Evolutionary conservation across 2,888 invertebrate genomes (phyloP).

Genomic region (Oxytorus armatus): DNA sequence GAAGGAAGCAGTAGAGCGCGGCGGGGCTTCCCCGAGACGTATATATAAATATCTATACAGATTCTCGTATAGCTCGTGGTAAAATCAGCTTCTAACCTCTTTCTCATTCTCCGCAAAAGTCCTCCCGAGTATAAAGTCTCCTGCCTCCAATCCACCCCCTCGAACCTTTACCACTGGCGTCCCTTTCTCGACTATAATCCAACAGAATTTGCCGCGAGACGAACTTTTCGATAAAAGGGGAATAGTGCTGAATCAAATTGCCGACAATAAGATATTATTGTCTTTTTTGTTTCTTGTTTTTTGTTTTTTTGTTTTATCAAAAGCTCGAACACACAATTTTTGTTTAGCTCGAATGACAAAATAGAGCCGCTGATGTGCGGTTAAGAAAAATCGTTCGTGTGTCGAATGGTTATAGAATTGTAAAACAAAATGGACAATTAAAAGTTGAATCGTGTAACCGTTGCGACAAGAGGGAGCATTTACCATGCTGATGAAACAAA

Average conservation of each 20-base stretch:
- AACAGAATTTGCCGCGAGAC: constrained; percentile 43
- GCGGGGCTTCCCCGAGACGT: constrained; percentile 44
- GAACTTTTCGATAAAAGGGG: constrained; percentile 1
- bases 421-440: not conserved
- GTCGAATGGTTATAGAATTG: not conserved
- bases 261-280: constrained; percentile 10
- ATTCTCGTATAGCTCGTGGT: constrained; percentile 33
- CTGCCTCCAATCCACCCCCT: not conserved
- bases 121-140: not conserved
- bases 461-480: not conserved
- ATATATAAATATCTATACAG: constrained; percentile 17
- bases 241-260: constrained; percentile 23
- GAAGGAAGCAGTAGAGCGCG: constrained; percentile 62
- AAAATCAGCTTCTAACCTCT: constrained; percentile 53
- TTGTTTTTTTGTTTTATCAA: not conserved
- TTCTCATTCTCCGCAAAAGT: constrained; percentile 38
- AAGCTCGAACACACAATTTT: not conserved
- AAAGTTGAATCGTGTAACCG: not conserved
- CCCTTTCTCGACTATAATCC: not conserved
- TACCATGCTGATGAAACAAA: not conserved
- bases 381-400: not conserved
- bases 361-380: not conserved
- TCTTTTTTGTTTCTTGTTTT: too few relatives aligned
- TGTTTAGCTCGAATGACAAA: not conserved
- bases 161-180: not conserved